Percentiles rank a stretch among this genome's conserved stretches.
Evolutionary conservation across 1,140 invertebrate genomes (phyloP).

Genomic region (Sycophila sp.): DNA sequence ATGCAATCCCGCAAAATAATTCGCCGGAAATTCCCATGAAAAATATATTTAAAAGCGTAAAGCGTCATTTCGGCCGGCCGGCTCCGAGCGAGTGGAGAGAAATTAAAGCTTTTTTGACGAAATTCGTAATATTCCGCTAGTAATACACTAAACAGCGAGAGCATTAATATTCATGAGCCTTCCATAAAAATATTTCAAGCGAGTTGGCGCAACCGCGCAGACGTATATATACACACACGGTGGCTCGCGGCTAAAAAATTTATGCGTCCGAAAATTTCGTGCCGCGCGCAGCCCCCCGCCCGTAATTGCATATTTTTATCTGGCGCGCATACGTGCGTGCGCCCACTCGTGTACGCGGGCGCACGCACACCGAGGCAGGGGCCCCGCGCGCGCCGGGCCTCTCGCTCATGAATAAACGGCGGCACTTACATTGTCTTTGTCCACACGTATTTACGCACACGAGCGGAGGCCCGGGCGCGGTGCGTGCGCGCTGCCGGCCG

Average conservation of each 20-base stretch:
- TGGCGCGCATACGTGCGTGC: background rate
- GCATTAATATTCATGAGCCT: background rate
- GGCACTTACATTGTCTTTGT: conserved; percentile 37
- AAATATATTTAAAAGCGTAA: too few relatives aligned
- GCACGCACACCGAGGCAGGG: conserved; percentile 8
- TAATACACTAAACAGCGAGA: too few relatives aligned
- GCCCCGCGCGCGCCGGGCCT: too few relatives aligned
- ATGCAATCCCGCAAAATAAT: too few relatives aligned
- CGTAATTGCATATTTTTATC: conserved; percentile 14
- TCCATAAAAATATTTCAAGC: background rate
- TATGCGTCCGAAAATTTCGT: conserved; percentile 2
- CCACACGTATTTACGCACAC: background rate
- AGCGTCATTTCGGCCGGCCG: too few relatives aligned
- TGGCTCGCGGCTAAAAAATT: background rate
- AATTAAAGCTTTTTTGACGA: too few relatives aligned
- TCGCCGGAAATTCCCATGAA: too few relatives aligned
- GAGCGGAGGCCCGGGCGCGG: too few relatives aligned
- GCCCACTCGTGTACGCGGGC: background rate
- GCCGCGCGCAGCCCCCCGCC: background rate
- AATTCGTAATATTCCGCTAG: too few relatives aligned
- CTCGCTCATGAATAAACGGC: conserved; percentile 32
- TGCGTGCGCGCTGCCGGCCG: background rate
- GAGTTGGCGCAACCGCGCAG: background rate
- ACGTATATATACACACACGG: background rate
- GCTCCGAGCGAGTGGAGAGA: too few relatives aligned